Base-by-base conservation (phyloP, 2,113 vertebrate species). In the Apaloderma vittatum region DNA sequence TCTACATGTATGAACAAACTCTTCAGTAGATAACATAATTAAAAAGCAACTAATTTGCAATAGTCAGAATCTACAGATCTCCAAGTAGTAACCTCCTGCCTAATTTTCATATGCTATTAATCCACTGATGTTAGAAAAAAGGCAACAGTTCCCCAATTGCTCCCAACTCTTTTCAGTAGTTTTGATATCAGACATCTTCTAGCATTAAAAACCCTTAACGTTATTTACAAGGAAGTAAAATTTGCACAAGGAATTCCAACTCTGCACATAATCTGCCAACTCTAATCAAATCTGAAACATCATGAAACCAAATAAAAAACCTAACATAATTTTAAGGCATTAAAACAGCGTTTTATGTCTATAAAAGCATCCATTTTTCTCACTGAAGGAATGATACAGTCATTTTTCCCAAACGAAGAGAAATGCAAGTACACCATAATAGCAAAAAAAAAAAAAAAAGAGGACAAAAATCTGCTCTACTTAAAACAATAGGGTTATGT, bases 351-450 rank as follows among this genome's bases (percentile, higher is more conserved):
- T 63, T 86, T 90, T 17, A 15, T 26, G 3, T 11, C 40, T 61
- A 62, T 30, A 76, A 93, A 76, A 88, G 12, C 2, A 54, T 16
- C 9, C 2, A 0, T 22, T 88, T 79, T 21, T 59, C 55, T 55
- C 23, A 30, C 12, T 11, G 40, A 90, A 86, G 22, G 4, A 80
- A n/a, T 6, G 2, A 77, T 4, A n/a, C 0, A 0, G 20, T 43
- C 3, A 7, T 37, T 91, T 92, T 85, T 76, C 29, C 36, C 26
- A 74, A 76, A 88, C 1, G 20, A 79, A 94, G 36, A 90, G 4
- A 81, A 88, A 83, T n/a, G 13, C 6, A 82, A 76, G 46, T 52
- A 67, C 4, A 78, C 4, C 10, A 45, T 29, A 12, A 48, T 4
- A 30, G 7, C 8, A 62, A 75, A 94, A 37, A 21, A 29, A 37